These are phyloP conservation scores for Gouania willdenowi DNA, from an alignment of 2,797 vertebrate genomes.

Conservation along the genomic window DNA sequence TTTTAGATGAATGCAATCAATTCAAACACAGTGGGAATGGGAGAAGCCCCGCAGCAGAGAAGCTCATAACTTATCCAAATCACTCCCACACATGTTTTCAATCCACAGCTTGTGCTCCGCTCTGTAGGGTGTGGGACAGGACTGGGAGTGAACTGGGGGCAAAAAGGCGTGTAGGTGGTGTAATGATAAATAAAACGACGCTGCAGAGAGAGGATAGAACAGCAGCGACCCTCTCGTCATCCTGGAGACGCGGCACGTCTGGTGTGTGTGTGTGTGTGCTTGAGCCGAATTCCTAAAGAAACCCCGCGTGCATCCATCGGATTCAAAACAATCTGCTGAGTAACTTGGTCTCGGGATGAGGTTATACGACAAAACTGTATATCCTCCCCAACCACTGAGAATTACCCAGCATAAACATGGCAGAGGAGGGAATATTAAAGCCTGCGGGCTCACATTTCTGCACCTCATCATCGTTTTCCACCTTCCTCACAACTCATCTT, in stretches of 20 bases:
- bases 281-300: too few relatives aligned
- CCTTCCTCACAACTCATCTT: not conserved
- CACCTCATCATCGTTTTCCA: constrained; percentile 5
- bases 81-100: constrained; percentile 20
- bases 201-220: too few relatives aligned
- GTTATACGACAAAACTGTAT: constrained; percentile 54
- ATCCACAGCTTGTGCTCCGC: constrained; percentile 9
- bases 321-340: constrained; percentile 61
- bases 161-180: too few relatives aligned
- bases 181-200: too few relatives aligned
- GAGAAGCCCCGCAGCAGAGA: constrained; percentile 22
- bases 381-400: constrained; percentile 49
- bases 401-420: constrained; percentile 58
- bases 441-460: constrained; percentile 7
- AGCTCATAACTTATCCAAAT: constrained; percentile 40
- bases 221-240: constrained; percentile 8
- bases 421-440: constrained; percentile 32
- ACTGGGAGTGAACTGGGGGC: too few relatives aligned
- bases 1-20: constrained; percentile 43
- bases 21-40: constrained; percentile 43
- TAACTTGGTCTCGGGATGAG: constrained; percentile 68
- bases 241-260: not conserved
- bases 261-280: too few relatives aligned
- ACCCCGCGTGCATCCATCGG: constrained; percentile 11
- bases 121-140: too few relatives aligned